Base-by-base conservation (phyloP, 2,797 vertebrate genomes). In the Halcyon smyrnensis region DNA sequence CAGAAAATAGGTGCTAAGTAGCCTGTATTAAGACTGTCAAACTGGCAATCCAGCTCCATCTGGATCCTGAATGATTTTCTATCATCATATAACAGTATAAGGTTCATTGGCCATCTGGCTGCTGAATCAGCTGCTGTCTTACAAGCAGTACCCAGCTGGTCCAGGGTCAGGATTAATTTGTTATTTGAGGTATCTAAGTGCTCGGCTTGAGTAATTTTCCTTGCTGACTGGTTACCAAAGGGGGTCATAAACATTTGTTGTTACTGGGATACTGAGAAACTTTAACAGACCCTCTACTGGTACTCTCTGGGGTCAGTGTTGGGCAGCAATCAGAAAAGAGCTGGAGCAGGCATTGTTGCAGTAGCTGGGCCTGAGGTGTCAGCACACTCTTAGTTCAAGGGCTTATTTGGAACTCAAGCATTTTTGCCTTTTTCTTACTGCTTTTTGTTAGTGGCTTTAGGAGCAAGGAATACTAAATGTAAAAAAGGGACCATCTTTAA, bases 31-130 rank as follows among this genome's bases (percentile, higher is more conserved):
- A 93, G 95, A 89, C 92, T 91, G 92, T 94, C 95, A 96, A 95
- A 94, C 89, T 96, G 93, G 95, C 93, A 96, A 85, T 95, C 90
- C 87, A 92, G 89, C 84, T 97, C 95, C 95, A 96, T 97, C 96
- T 97, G 96, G 95, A 94, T 91, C 60, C 78, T 85, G 60, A 96
- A 92, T 92, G 84, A 93, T 94, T 96, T 96, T 87, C 84, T 64
- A 94, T 96, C 90, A 83, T 95, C 90, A 50, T 92, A 81, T 95
- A 96, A 96, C 92, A 85, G 93, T 95, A 83, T 92, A 96, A 94
- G 84, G 95, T 96, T 94, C 95, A 93, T 96, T 96, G 93, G 81
- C 96, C 95, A 97, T 97, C 93, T 97, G 96, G 87, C 90, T 96
- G 5, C 71, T 83, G 75, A 95, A 97, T 85, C 84, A 87, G 74